Base-by-base conservation (phyloP, 2,797 vertebrate genomes). In the Acomys russatus region DNA sequence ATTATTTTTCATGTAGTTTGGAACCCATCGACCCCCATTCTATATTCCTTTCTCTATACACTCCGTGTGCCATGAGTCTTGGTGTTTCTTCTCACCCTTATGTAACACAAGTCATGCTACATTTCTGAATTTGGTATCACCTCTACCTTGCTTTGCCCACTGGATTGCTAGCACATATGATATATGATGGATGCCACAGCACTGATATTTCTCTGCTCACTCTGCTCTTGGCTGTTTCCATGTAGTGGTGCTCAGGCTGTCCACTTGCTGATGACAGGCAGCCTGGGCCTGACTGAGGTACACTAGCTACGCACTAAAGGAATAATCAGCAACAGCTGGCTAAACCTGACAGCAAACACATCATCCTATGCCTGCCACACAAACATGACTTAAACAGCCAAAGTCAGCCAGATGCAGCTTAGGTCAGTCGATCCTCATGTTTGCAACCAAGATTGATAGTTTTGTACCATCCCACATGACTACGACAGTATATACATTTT, bases 401-500 rank as follows among this genome's bases (percentile, higher is more conserved):
- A 90, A 49, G 51, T 14, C 30, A 88, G 59, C 15, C 86, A 76
- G 20, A 83, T 8, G 49, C 54, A 88, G 49, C 54, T n/a, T 7
- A 11, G 25, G 56, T 68, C 18, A 8, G 4, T 4, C 28, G 71
- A 59, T 70, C 3, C 8, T n/a, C 49, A 49, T 82, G n/a, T n/a
- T 83, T 92, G 73, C 10, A 15, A 18, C 56, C 82, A 86, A 35
- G 4, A 71, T 92, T 78, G 54, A 18, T 83, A 10, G 18, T 66
- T 83, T 12, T 38, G 68, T 84, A 78, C 35, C 71, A 56, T 20
- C n/a, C 0, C 35, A 85, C 11, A 94, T 56, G 68, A 88, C 20
- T 87, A 8, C 9, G 22, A 23, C 33, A 92, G 35, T 82, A 85
- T 78, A 51, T 95, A 89, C 94, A 54, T 83, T 78, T 92, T 8